These are phyloP conservation scores for Zelostemma sp. DNA, from an alignment of 1,140 invertebrate species.

Conservation along the genomic window DNA sequence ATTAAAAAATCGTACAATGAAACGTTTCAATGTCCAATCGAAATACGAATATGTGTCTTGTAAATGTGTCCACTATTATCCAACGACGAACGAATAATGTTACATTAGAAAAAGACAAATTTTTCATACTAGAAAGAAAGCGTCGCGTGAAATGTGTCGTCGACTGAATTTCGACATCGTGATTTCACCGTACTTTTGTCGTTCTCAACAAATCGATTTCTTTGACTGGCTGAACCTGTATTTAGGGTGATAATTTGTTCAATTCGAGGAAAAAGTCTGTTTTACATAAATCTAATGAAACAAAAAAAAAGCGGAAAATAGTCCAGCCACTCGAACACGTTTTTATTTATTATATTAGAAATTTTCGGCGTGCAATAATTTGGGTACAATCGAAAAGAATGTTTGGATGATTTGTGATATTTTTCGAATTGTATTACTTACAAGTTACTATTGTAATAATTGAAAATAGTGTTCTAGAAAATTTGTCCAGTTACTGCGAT, in stretches of 20 bases:
- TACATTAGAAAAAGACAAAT: neutral
- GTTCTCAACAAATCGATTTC: no score
- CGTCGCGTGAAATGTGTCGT: neutral
- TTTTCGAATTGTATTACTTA: conserved; percentile 1
- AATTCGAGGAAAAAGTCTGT: conserved; percentile 21
- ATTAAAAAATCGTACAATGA: neutral
- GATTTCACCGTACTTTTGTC: no score
- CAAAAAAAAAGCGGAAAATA: neutral
- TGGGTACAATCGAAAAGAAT: neutral
- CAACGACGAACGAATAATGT: neutral
- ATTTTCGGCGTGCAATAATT: conserved; percentile 2
- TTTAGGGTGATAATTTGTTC: conserved; percentile 7
- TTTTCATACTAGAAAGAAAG: neutral
- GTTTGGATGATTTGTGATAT: conserved; percentile 1
- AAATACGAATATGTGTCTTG: neutral
- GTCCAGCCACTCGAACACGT: neutral
- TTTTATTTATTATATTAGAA: conserved; percentile 9
- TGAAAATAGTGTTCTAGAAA: neutral
- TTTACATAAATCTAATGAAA: conserved; percentile 12
- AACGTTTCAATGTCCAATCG: neutral
- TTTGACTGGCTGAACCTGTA: conserved; percentile 12
- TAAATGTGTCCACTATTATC: neutral
- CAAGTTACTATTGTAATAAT: conserved; percentile 2
- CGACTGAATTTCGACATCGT: conserved; percentile 10
- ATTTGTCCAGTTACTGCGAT: neutral